These are phyloP conservation scores for Eupelmus urozonus DNA, from an alignment of 2,888 invertebrate genomes.

Conservation along the genomic window DNA sequence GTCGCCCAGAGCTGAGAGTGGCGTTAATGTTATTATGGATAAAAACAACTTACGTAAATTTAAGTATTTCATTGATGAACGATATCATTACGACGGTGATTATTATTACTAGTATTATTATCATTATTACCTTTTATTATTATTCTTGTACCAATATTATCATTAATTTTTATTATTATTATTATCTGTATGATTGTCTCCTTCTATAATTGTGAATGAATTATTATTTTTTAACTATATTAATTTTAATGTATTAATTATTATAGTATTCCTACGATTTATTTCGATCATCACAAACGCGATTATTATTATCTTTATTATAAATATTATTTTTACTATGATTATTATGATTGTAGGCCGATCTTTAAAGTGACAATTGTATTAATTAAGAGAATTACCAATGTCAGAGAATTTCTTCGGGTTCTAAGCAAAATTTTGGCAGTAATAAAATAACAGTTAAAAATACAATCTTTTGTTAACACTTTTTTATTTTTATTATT, in stretches of 20 bases:
- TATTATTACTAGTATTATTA: slow-evolving; percentile 63
- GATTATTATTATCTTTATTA: slow-evolving; percentile 61
- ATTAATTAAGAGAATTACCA: slow-evolving; percentile 69
- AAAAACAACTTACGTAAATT: slow-evolving; percentile 61
- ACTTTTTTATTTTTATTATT: slow-evolving; percentile 36
- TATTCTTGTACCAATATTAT: slow-evolving; percentile 55
- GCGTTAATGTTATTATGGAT: slow-evolving; percentile 74
- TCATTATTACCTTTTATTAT: slow-evolving; percentile 54
- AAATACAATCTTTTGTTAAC: slow-evolving; percentile 43
- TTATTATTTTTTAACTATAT: slow-evolving; percentile 44
- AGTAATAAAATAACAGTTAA: slow-evolving; percentile 70
- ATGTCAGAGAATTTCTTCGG: slow-evolving; percentile 76
- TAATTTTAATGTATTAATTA: slow-evolving; percentile 23
- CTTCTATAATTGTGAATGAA: slow-evolving; percentile 31
- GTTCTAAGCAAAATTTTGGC: slow-evolving; percentile 75
- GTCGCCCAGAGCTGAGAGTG: slow-evolving; percentile 64
- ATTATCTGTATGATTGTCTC: slow-evolving; percentile 41
- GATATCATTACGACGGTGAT: slow-evolving; percentile 51
- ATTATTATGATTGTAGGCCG: slow-evolving; percentile 60
- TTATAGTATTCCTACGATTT: slow-evolving; percentile 63
- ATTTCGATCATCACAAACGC: slow-evolving; percentile 34
- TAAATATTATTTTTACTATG: slow-evolving; percentile 61
- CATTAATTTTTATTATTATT: slow-evolving; percentile 24
- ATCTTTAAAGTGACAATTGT: slow-evolving; percentile 54
- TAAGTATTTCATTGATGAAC: slow-evolving; percentile 49